A percentile compares a stretch with the other conserved stretches of the same genome.
Evolutionary conservation across 2,797 vertebrate genomes (phyloP).

Genomic region (Geotrypetes seraphini): DNA sequence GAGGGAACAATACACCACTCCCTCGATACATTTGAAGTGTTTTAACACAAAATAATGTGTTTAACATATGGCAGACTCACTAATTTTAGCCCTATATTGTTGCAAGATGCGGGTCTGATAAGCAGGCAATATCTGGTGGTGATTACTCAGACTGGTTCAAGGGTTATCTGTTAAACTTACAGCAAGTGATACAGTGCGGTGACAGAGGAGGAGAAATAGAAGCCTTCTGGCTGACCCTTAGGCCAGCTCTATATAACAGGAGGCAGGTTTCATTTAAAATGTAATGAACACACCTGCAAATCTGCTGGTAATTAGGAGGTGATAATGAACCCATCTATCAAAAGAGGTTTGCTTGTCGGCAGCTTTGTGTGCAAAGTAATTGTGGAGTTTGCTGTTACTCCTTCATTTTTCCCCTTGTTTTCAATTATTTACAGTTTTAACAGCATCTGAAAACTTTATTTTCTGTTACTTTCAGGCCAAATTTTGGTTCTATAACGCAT

Average conservation of each 20-base stretch:
- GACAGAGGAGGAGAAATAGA: conserved; percentile 61
- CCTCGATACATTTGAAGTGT: conserved; percentile 15
- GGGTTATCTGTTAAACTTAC: conserved; percentile 41
- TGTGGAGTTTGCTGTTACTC: conserved; percentile 23
- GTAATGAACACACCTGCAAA: conserved; percentile 73
- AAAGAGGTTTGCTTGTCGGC: conserved; percentile 59
- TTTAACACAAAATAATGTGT: conserved; percentile 22
- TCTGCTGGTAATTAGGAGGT: conserved; percentile 76
- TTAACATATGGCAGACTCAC: conserved; percentile 27
- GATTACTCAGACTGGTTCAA: conserved; percentile 30
- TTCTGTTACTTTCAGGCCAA: too few species aligned
- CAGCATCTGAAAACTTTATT: too few species aligned
- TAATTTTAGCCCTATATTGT: conserved; percentile 26
- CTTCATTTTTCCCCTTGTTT: background rate
- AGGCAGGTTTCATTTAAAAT: conserved; percentile 49
- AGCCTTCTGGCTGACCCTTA: conserved; percentile 48
- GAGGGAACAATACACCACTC: conserved; percentile 19
- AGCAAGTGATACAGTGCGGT: conserved; percentile 26
- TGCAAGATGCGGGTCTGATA: conserved; percentile 20
- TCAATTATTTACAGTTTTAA: too few species aligned
- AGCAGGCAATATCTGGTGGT: conserved; percentile 9
- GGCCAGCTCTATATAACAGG: conserved; percentile 46
- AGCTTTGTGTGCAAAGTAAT: conserved; percentile 28
- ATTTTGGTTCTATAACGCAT: too few species aligned
- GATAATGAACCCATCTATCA: conserved; percentile 75